A percentile compares a stretch with the other conserved stretches of the same genome.
phyloP scores from a whole-genome alignment of 2,888 invertebrate species.

The Polymixis flavicincta region DNA sequence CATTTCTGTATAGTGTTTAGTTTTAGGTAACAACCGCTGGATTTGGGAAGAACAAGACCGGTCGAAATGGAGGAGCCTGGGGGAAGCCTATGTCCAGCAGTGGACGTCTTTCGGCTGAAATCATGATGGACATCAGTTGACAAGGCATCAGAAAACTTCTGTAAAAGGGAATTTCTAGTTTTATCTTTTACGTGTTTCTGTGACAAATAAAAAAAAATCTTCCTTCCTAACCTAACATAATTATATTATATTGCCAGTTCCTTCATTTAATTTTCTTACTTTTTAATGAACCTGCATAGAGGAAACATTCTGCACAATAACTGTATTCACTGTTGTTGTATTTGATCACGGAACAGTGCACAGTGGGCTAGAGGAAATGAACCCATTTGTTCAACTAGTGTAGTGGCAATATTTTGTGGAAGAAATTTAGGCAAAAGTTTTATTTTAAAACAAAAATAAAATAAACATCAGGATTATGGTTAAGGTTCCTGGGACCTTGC shows the following conservation, averaged over 20 bases:
- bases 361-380: conserved; percentile 7
- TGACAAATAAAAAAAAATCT: too few relatives aligned
- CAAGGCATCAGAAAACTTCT: not conserved
- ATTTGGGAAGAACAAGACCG: too few relatives aligned
- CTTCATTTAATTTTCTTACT: too few relatives aligned
- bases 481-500: too few relatives aligned
- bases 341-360: conserved; percentile 12
- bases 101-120: too few relatives aligned
- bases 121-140: too few relatives aligned
- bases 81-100: too few relatives aligned
- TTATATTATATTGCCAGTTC: too few relatives aligned
- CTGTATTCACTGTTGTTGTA: conserved; percentile 2
- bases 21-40: not conserved
- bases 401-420: not conserved
- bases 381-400: conserved; percentile 7
- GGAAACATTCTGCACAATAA: not conserved
- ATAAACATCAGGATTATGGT: too few relatives aligned
- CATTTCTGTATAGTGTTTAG: not conserved
- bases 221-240: too few relatives aligned
- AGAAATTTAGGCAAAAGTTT: not conserved
- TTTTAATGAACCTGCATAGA: not conserved
- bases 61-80: too few relatives aligned
- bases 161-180: not conserved
- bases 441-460: not conserved
- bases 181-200: too few relatives aligned